A percentile compares a stretch with the other conserved stretches of the same genome.
Conservation (phyloP, 2,888 invertebrate genomes). For the Leptopilina myrica region DNA sequence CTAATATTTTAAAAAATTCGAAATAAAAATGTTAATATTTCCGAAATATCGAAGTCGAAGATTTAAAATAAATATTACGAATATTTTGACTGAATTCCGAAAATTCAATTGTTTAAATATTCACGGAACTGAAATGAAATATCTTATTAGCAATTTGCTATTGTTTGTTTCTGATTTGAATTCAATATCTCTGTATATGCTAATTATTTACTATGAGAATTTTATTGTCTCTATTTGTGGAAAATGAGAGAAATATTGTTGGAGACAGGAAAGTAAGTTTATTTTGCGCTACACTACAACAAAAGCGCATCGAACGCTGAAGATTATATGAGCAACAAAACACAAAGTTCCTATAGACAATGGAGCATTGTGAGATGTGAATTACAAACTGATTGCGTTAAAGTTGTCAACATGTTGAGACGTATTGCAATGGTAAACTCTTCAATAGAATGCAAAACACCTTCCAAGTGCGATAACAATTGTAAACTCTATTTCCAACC, state of each 20-base stretch:
- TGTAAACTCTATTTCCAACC: not conserved
- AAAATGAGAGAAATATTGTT: not conserved
- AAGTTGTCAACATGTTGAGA: constrained; percentile 59
- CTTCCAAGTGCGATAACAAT: constrained; percentile 25
- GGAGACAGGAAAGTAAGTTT: constrained; percentile 1
- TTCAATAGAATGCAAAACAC: constrained; percentile 49
- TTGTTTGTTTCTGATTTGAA: no score
- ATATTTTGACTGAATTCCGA: no score
- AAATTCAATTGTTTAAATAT: no score
- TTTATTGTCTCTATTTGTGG: no score
- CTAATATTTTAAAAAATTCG: no score
- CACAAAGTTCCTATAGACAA: constrained; percentile 56
- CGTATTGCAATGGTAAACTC: constrained; percentile 64
- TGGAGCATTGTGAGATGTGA: constrained; percentile 65
- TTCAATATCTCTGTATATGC: no score
- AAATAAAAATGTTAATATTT: no score
- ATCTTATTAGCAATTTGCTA: no score
- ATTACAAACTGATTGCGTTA: constrained; percentile 68
- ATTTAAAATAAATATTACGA: no score
- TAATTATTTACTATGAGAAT: no score
- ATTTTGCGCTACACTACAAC: not conserved
- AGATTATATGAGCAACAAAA: constrained; percentile 31
- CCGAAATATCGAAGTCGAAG: no score
- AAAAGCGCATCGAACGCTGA: not conserved
- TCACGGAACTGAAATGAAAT: no score